phyloP scores from a whole-genome alignment of 2,113 vertebrate species.

The Lagopus leucura region DNA sequence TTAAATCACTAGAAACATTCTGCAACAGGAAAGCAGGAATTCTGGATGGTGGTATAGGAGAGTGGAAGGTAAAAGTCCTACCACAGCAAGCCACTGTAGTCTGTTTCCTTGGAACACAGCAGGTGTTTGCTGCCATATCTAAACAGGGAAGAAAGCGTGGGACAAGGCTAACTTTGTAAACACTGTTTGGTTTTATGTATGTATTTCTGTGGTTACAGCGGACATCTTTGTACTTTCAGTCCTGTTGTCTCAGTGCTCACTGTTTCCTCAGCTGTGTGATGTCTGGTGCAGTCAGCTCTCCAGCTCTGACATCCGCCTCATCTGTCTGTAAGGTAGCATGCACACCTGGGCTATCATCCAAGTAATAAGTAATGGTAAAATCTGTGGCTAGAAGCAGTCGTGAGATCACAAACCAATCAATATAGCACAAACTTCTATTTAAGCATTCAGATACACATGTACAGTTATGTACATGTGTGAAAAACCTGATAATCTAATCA shows the following conservation, averaged over 20 bases:
- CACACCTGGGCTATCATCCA: neutral
- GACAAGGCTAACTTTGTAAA: neutral
- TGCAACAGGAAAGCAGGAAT: neutral
- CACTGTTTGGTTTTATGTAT: neutral
- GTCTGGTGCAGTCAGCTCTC: neutral
- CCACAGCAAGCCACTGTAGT: neutral
- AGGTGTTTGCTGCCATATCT: neutral
- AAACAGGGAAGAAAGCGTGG: neutral
- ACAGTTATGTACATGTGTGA: neutral
- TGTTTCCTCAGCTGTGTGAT: neutral
- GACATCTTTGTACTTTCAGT: rapidly evolving
- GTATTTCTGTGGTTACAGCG: neutral
- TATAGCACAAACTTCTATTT: neutral
- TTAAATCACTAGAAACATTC: neutral
- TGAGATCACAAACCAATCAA: neutral
- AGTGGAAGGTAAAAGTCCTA: neutral
- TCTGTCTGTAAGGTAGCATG: neutral
- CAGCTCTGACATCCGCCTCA: neutral
- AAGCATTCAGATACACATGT: neutral
- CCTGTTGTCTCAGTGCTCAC: neutral
- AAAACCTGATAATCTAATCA: neutral
- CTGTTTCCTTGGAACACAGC: neutral
- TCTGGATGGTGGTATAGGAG: neutral
- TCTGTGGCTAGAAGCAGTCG: slow-evolving; percentile 6
- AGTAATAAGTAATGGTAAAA: slow-evolving; percentile 7